phyloP scores from a whole-genome alignment of 2,113 vertebrate species.

The Gopherus evgoodei region DNA sequence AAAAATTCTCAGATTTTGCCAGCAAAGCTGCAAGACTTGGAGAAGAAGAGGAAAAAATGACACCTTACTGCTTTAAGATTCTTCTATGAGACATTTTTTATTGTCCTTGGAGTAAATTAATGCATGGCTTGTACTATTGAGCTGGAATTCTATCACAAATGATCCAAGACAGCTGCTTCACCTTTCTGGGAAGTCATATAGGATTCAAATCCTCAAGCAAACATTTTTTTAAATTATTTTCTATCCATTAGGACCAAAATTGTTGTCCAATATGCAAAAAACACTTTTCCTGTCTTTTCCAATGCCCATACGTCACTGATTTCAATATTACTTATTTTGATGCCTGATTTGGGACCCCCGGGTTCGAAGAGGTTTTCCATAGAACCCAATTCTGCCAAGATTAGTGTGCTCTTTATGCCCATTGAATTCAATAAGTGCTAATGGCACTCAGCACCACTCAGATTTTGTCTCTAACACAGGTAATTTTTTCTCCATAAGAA shows the following conservation, averaged over 20 bases:
- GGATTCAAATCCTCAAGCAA: neutral
- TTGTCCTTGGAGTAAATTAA: neutral
- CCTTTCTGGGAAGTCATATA: neutral
- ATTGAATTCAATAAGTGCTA: neutral
- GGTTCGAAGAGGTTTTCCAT: neutral
- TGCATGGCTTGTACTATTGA: rapidly evolving
- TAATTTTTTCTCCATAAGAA: neutral
- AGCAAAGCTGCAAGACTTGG: neutral
- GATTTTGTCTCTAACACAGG: neutral
- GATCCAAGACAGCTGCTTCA: neutral
- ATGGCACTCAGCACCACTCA: neutral
- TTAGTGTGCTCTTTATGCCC: neutral
- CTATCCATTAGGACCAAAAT: neutral
- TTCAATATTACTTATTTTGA: neutral
- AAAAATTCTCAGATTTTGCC: neutral
- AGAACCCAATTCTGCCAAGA: neutral
- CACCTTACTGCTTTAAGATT: neutral
- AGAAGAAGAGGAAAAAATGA: neutral
- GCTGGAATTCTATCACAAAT: neutral
- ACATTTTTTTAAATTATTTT: neutral
- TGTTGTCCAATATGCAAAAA: neutral
- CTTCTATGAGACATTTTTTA: neutral
- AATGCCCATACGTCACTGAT: neutral
- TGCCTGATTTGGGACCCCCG: neutral
- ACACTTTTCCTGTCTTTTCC: neutral